phyloP scores from a whole-genome alignment of 2,888 invertebrate species.

The Chloroclysta siterata region DNA sequence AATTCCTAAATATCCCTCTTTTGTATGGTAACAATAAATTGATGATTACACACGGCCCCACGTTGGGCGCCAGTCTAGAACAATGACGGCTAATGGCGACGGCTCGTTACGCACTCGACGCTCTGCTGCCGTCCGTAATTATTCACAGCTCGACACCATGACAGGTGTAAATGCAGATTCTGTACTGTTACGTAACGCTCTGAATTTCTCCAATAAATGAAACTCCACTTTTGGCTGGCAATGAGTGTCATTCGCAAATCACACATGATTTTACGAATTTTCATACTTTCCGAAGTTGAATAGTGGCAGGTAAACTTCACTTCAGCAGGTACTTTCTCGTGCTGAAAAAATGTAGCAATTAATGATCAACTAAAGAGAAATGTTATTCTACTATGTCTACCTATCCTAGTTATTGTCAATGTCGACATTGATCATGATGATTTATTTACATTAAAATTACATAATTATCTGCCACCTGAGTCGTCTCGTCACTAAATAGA shows the following conservation, averaged over 20 bases:
- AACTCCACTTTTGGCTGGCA: neutral
- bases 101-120: slow-evolving; percentile 64
- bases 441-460: neutral
- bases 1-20: slow-evolving; percentile 24
- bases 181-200: slow-evolving; percentile 9
- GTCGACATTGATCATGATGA: neutral
- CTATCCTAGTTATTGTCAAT: neutral
- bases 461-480: too few species aligned
- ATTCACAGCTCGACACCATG: slow-evolving; percentile 31
- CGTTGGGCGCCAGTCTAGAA: slow-evolving; percentile 64
- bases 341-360: neutral
- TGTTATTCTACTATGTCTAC: neutral
- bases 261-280: neutral
- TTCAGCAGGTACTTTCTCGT: neutral
- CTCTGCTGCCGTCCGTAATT: slow-evolving; percentile 30
- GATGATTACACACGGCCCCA: slow-evolving; percentile 48
- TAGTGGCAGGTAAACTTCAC: neutral
- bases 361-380: neutral
- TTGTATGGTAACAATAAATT: slow-evolving; percentile 34
- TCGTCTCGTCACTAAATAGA: neutral
- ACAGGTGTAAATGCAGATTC: slow-evolving; percentile 33
- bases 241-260: neutral
- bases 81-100: slow-evolving; percentile 72
- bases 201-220: neutral
- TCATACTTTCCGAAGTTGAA: neutral